A percentile compares a stretch with the other conserved stretches of the same genome.
These are phyloP conservation scores for Idaea biselata DNA, from an alignment of 2,888 invertebrate species.

Conservation along the genomic window DNA sequence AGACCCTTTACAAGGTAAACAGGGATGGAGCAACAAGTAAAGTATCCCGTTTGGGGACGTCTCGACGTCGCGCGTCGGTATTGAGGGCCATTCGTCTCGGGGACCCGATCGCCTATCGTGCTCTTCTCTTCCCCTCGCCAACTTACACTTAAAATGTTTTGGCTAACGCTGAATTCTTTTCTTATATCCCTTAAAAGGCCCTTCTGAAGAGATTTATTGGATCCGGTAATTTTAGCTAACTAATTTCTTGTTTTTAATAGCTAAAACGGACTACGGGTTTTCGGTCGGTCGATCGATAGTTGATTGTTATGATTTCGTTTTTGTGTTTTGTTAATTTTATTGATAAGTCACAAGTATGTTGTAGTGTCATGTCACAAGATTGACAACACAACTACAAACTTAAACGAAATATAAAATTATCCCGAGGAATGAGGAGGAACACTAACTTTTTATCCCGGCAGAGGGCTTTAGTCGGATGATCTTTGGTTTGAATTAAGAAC, in stretches of 20 bases:
- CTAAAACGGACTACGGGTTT: neutral
- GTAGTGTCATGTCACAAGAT: no score
- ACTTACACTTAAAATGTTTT: slow-evolving; percentile 10
- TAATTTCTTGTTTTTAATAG: neutral
- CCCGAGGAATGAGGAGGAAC: no score
- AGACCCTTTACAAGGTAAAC: slow-evolving; percentile 38
- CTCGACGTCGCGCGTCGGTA: slow-evolving; percentile 56
- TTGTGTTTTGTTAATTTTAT: neutral
- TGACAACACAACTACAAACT: no score
- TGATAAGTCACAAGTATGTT: no score
- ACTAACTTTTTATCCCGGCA: no score
- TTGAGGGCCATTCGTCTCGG: slow-evolving; percentile 65
- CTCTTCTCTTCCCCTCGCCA: slow-evolving; percentile 20
- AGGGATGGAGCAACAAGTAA: slow-evolving; percentile 69
- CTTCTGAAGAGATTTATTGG: neutral
- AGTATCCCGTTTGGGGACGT: slow-evolving; percentile 58
- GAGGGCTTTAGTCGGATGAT: no score
- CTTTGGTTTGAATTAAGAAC: no score
- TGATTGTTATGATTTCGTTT: neutral
- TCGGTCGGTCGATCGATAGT: neutral
- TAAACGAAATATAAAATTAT: no score
- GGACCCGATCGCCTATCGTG: slow-evolving; percentile 40
- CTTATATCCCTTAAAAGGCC: neutral
- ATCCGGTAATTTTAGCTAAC: neutral
- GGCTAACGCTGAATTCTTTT: neutral